Evolutionary conservation across 1,140 invertebrate species (phyloP), one percentile per base, ranked within the genome.

Genomic region (Drosophila insularis): DNA sequence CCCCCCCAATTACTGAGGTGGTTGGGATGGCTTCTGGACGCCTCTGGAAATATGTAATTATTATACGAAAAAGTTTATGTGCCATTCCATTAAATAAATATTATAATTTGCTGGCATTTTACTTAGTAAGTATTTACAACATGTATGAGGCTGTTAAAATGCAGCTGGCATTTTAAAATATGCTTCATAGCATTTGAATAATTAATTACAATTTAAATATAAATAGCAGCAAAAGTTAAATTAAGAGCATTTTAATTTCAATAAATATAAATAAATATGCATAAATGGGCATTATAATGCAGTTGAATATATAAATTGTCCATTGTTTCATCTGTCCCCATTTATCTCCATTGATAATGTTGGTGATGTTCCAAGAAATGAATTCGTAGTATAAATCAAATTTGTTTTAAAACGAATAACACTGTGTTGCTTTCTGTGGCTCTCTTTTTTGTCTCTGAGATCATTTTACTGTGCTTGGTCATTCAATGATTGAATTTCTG

Each of bases 201-300:
- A 87, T 89, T 89, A 89, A 87, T 87, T 89, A 65, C 71, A 76
- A 80, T 89, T 89, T 87, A 80, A 87, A 89, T 89, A 82, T 27
- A 56, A 35, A 56, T 31, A 17, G 76, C 72, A 78, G 80, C 72
- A 79, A 74, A 86, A 87, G 79, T 89, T 89, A 89, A 89, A 89
- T 78, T 74, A 87, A 89, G 74, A 78, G 84, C 73, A 71, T 84
- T 89, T 84, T 80, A 69, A 89, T 89, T 89, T 89, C 80, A 89
- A 89, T 89, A 89, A 89, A 79, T 78, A 72, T 58, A 71, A 76
- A 76, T 70, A 62, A 66, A 82, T 82, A 82, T 77, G 58, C 78
- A 63, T 69, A 89, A 80, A 86, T 81, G 67, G 14, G 40, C 67
- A 65, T 32, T 37, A 77, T 84, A 74, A 77, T 71, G 27, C 59